Base-by-base conservation (phyloP, 1,140 invertebrate genomes). In the Nasonia giraulti region DNA sequence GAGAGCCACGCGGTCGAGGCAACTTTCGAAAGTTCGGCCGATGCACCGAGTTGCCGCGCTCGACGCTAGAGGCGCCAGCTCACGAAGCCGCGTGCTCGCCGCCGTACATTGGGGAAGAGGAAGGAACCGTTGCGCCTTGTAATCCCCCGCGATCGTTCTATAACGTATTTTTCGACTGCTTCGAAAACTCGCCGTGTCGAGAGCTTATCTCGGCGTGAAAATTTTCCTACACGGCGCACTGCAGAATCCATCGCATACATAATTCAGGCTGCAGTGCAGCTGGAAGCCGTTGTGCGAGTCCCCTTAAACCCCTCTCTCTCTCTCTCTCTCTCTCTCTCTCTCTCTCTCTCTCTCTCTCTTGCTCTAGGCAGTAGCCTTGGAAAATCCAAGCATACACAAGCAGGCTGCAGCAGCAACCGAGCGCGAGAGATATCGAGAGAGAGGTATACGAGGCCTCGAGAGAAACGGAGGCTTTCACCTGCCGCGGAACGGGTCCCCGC, bases 41-140 rank as follows among this genome's bases (percentile, higher is more conserved):
- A 69, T 17, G 81, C n/a, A 55, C 40, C 55, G 10, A 80, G 68
- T 84, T 80, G 0, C 14, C 76, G 79, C 33, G 55, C 40, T 62
- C 23, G 79, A 31, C 84, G 40, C 79, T n/a, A 85, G 84, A 77
- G 84, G 84, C 84, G 84, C 84, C 79, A 85, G 84, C 74, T 80
- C 33, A 55, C 79, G 79, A 79, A 62, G 20, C 20, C 55, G 55
- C 17, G 55, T 62, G 17, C 5, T 14, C 17, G 2, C 27, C 27
- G 27, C n/a, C n/a, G 6, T 62, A 6, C 55, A 20, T 62, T 62
- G 7, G 17, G 17, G 17, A 14, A 55, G 14, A 6, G 4, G 55
- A 62, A 62, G 55, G 20, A 62, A n/a, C 55, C 55, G 55, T 62
- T 62, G 55, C 55, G 7, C 33, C 6, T 44, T 44, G 8, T 44